Evolutionary conservation across 2,113 vertebrate species (phyloP).

Genomic region (Eurypyga helias): DNA sequence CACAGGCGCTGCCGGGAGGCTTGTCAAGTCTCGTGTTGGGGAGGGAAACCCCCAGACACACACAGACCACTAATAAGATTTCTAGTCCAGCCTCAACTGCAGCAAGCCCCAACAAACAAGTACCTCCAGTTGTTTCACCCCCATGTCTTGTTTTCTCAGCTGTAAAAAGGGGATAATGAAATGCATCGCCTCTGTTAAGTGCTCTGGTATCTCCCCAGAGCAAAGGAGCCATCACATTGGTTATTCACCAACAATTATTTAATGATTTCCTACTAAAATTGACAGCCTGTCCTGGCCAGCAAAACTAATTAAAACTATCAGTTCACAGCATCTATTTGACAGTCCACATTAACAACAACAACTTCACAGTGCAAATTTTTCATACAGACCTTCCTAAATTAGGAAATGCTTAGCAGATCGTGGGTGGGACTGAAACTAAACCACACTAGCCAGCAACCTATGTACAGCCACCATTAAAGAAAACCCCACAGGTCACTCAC

Average conservation of each 20-base stretch:
- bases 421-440: not conserved
- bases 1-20: not conserved
- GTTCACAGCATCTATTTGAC: not conserved
- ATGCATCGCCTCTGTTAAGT: not conserved
- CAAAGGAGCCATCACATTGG: not conserved
- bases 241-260: not conserved
- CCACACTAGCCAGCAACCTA: not conserved
- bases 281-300: not conserved
- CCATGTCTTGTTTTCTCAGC: not conserved
- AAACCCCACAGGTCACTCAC: not conserved
- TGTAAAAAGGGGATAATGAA: slow-evolving; percentile 4
- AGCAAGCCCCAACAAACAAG: not conserved
- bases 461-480: not conserved
- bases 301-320: not conserved
- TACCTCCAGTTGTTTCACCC: not conserved
- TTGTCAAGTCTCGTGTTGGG: not conserved
- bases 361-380: not conserved
- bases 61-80: not conserved
- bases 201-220: not conserved
- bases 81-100: not conserved
- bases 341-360: not conserved
- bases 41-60: not conserved
- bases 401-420: not conserved
- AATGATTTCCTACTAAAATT: slow-evolving; percentile 23
- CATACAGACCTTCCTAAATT: not conserved